These are phyloP conservation scores for Axis porcinus DNA, from an alignment of 2,113 vertebrate species.

Conservation along the genomic window DNA sequence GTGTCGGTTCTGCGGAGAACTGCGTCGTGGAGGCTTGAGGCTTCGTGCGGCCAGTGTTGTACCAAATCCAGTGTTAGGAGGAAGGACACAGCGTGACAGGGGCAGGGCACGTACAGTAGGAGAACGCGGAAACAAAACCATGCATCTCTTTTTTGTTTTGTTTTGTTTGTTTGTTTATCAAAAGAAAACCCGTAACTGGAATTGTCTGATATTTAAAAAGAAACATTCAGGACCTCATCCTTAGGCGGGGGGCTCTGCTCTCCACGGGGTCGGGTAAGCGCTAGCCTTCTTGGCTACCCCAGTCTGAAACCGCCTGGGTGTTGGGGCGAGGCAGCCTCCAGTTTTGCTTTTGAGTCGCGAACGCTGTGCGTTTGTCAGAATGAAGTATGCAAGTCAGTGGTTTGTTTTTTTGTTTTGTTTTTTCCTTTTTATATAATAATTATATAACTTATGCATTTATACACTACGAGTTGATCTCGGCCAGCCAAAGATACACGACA, in stretches of 20 bases:
- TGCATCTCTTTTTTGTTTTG: constrained; percentile 78
- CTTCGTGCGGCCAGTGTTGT: constrained; percentile 76
- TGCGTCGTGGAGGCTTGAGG: constrained; percentile 68
- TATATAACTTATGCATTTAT: constrained; percentile 98
- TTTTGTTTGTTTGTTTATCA: constrained; percentile 76
- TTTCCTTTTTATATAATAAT: constrained; percentile 92
- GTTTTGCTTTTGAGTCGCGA: constrained; percentile 88
- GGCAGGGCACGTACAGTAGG: constrained; percentile 42
- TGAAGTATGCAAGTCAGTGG: constrained; percentile 88
- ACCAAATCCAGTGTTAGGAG: constrained; percentile 79
- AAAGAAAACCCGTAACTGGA: constrained; percentile 86
- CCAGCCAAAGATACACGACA: constrained; percentile 86
- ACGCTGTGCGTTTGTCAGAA: constrained; percentile 96
- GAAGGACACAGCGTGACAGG: constrained; percentile 57
- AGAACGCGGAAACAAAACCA: constrained; percentile 73
- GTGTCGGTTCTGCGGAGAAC: constrained; percentile 68
- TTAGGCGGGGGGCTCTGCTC: constrained; percentile 71
- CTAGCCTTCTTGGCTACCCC: constrained; percentile 65
- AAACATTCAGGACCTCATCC: constrained; percentile 80
- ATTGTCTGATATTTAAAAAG: constrained; percentile 85
- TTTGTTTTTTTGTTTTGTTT: constrained; percentile 64
- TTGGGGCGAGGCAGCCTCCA: constrained; percentile 80
- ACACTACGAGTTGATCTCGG: constrained; percentile 98
- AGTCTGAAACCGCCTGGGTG: constrained; percentile 75
- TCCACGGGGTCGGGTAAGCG: constrained; percentile 75